phyloP scores from a whole-genome alignment of 2,888 invertebrate species.

The Chloromyia formosa region DNA sequence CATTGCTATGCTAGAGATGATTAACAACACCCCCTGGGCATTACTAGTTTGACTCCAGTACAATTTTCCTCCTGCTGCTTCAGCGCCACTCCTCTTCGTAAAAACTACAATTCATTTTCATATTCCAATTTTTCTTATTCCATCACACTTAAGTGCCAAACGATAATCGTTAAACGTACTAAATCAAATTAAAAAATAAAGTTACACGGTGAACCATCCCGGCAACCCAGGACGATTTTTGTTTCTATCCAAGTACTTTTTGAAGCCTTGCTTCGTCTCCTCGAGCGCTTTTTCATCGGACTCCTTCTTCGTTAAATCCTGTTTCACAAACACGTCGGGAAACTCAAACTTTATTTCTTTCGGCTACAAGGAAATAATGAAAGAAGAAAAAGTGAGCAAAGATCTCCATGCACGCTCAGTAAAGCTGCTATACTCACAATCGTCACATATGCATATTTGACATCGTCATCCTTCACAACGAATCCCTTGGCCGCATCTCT shows the following conservation, averaged over 20 bases:
- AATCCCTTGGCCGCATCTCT: constrained; percentile 70
- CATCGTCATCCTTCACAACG: constrained; percentile 83
- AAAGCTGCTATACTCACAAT: constrained; percentile 77
- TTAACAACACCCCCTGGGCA: too few relatives aligned
- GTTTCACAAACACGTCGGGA: constrained; percentile 75
- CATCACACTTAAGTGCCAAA: too few relatives aligned
- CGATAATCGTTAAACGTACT: too few relatives aligned
- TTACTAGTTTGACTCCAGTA: too few relatives aligned
- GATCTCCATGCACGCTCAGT: too few relatives aligned
- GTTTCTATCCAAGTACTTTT: constrained; percentile 70
- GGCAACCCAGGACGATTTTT: constrained; percentile 77
- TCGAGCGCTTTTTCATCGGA: constrained; percentile 71
- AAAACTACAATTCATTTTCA: too few relatives aligned
- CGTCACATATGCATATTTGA: constrained; percentile 80
- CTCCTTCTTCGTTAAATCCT: constrained; percentile 65
- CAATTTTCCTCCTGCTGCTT: too few relatives aligned
- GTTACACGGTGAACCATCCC: constrained; percentile 79
- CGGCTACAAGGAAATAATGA: constrained; percentile 68
- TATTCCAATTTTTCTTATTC: too few relatives aligned
- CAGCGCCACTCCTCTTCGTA: too few relatives aligned
- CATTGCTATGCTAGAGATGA: too few relatives aligned
- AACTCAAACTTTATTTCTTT: constrained; percentile 77
- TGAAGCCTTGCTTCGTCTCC: constrained; percentile 70
- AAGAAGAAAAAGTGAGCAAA: too few relatives aligned
- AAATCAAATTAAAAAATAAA: too few relatives aligned